These are phyloP conservation scores for Trematomus bernacchii DNA, from an alignment of 2,797 vertebrate genomes.

Conservation along the genomic window DNA sequence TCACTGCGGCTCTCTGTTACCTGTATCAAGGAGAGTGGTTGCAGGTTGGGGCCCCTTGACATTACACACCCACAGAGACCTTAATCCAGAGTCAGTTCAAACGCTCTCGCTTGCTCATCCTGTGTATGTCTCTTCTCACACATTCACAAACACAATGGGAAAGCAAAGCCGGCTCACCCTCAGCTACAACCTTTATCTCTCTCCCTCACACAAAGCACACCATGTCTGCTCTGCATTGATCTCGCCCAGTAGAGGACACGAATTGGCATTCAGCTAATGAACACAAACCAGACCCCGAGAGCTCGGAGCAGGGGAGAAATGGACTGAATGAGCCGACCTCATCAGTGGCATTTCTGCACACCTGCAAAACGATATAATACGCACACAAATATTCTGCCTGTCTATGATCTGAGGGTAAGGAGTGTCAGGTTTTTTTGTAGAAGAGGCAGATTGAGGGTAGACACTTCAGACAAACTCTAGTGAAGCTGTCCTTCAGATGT, in stretches of 20 bases:
- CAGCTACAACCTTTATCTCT: constrained; percentile 45
- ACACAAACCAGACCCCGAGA: constrained; percentile 19
- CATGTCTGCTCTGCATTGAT: constrained; percentile 50
- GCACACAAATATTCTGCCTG: not conserved
- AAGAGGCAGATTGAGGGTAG: constrained; percentile 1
- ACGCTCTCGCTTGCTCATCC: constrained; percentile 32
- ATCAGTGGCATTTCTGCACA: constrained; percentile 31
- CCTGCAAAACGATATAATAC: constrained; percentile 5
- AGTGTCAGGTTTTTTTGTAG: not conserved
- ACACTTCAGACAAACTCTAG: constrained; percentile 13
- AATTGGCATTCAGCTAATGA: constrained; percentile 60
- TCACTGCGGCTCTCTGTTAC: constrained; percentile 20
- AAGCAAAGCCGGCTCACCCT: constrained; percentile 34
- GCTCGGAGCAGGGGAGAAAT: constrained; percentile 1
- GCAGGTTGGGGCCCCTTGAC: constrained; percentile 33
- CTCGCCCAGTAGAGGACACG: constrained; percentile 28
- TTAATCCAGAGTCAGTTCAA: constrained; percentile 57
- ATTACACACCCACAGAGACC: constrained; percentile 42
- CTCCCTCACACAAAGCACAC: constrained; percentile 42
- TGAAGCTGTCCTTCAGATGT: constrained; percentile 29
- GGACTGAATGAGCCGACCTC: constrained; percentile 34
- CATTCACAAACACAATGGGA: constrained; percentile 44
- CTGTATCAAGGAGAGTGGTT: constrained; percentile 39
- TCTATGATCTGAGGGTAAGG: constrained; percentile 17
- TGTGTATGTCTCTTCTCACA: constrained; percentile 9